A percentile compares a stretch with the other conserved stretches of the same genome.
phyloP scores from a whole-genome alignment of 2,113 vertebrate species.

The human (Homo sapiens) region GRCh38 chr16:30782501-30783000 shows the following conservation, averaged over 20 bases:
- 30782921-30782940: conserved; percentile 88
- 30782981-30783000: conserved; percentile 79
- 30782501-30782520: conserved; percentile 26
- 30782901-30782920: conserved; percentile 88
- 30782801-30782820: conserved; percentile 88
- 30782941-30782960: conserved; percentile 83
- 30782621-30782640: conserved; percentile 73
- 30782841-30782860: conserved; percentile 90
- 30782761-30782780: conserved; percentile 85
- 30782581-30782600: conserved; percentile 74
- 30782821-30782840: conserved; percentile 88
- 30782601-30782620: conserved; percentile 80
- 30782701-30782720: conserved; percentile 72
- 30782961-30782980: conserved; percentile 80
- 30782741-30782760: conserved; percentile 83
- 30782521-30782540: conserved; percentile 71
- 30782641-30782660: conserved; percentile 65
- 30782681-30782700: conserved; percentile 64
- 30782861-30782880: conserved; percentile 87
- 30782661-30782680: conserved; percentile 62
- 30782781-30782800: conserved; percentile 89
- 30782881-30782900: conserved; percentile 89
- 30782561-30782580: conserved; percentile 78
- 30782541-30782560: conserved; percentile 76
- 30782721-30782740: conserved; percentile 76